A percentile compares a stretch with the other conserved stretches of the same genome.
Evolutionary conservation across 2,797 vertebrate species (phyloP).

Genomic region (Leptatherina wallacei): DNA sequence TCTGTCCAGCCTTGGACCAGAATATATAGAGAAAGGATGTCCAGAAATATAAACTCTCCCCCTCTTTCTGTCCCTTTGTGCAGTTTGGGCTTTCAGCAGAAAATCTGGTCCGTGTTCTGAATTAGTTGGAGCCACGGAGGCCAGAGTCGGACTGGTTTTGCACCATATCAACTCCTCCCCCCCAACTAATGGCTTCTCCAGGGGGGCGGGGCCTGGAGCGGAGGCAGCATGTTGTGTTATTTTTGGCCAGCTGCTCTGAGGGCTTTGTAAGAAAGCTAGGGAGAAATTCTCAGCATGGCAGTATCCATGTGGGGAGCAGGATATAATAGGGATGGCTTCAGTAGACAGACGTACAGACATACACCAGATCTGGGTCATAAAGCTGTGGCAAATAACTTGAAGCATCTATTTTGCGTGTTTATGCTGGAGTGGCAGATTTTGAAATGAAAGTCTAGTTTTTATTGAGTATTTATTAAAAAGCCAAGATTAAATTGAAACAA

Average conservation of each 20-base stretch:
- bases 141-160: slow-evolving; percentile 62
- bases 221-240: slow-evolving; percentile 80
- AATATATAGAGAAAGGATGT: slow-evolving; percentile 61
- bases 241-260: slow-evolving; percentile 79
- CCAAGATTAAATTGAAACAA: neutral
- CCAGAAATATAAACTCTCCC: slow-evolving; percentile 67
- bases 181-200: slow-evolving; percentile 74
- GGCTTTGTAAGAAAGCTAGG: slow-evolving; percentile 80
- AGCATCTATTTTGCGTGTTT: slow-evolving; percentile 21
- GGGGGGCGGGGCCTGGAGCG: slow-evolving; percentile 60
- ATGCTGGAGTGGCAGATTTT: slow-evolving; percentile 20
- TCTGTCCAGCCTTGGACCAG: slow-evolving; percentile 65
- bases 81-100: slow-evolving; percentile 50
- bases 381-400: slow-evolving; percentile 46
- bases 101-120: slow-evolving; percentile 77
- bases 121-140: slow-evolving; percentile 75
- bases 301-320: slow-evolving; percentile 77
- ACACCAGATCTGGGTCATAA: slow-evolving; percentile 66
- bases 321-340: slow-evolving; percentile 74
- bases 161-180: slow-evolving; percentile 53
- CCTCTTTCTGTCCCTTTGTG: slow-evolving; percentile 44
- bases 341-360: slow-evolving; percentile 59
- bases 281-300: slow-evolving; percentile 78
- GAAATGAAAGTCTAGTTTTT: slow-evolving; percentile 1
- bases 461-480: too few relatives aligned